Evolutionary conservation across 2,888 invertebrate genomes (phyloP), one percentile per base, ranked within the genome.

Genomic region (Plebejus anna): DNA sequence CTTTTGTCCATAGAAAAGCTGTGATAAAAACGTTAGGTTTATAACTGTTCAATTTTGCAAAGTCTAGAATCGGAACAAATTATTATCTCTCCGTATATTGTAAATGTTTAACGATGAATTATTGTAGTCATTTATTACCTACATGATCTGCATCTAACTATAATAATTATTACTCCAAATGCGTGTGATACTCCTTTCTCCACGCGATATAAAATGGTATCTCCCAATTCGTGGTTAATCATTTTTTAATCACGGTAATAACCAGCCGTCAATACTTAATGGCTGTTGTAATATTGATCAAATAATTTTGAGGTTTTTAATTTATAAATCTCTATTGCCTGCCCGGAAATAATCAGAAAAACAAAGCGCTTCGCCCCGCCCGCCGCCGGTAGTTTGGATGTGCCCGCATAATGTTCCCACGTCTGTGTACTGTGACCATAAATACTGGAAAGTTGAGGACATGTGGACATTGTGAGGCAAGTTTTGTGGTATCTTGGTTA

Each of bases 281-380:
- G 66, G 66, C 66, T 16, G 36, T 66, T 66, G 36, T 66, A 66
- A 66, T 66, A 66, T 66, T 66, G 66, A 66, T 66, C 66, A 66
- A 71, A 38, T 71, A 42, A 42, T 38, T 71, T 71, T 71, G n/a
- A 42, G 71, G 42, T 73, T 75, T 77, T 57, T 77, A 77, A 77
- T 61, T 72, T 59, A 71, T 75, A 80, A 85, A 84, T 82, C 81
- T 80, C 89, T 88, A 89, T 89, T 88, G 85, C 83, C 86, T 84
- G 89, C 86, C 92, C 92, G 93, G 93, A 93, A 90, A 92, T 88
- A 86, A 85, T 90, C 88, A 87, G 88, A 87, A 90, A 90, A 91
- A 91, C 90, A 91, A 92, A 92, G 89, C 90, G 87, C 81, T 85
- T 79, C 78, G 85, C 83, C 89, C 88, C 88, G 90, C 89, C 92